Evolutionary conservation across 1,140 invertebrate genomes (phyloP), one percentile per base, ranked within the genome.

Genomic region (Orchestia grillus): DNA sequence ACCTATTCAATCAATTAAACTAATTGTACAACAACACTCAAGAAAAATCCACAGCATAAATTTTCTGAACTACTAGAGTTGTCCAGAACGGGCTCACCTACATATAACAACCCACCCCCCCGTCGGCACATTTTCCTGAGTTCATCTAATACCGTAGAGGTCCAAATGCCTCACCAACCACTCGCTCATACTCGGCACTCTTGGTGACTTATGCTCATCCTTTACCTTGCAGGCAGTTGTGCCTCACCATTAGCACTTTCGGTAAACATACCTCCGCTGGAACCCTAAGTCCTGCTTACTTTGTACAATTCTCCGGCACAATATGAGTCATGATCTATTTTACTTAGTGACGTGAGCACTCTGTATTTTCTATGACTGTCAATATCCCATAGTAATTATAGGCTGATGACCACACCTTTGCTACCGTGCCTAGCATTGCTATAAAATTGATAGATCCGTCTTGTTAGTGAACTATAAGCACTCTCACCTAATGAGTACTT

Each of bases 401-500:
- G 92, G 92, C 44, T 94, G 43, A 94, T 44, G 40, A 94, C 44
- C 92, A 94, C 92, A 94, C 92, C 92, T 15, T 19, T 94, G 92
- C 44, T 45, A 94, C 43, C 44, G 44, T 94, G 44, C 44, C 44
- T 94, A 94, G 41, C 44, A 47, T 94, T 94, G 40, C 92, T 94
- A 44, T 94, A 40, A 44, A 44, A 94, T 45, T 23, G 92, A 42
- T 94, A 94, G 92, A 94, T n/a, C 92, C 92, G 40, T 94, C 44
- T 47, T 94, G 3, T 45, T 94, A 94, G 44, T 94, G 92, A 94
- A 94, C 92, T 47, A 94, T 94, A n/a, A 94, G 92, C 92, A 94
- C 92, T 94, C 41, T n/a, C 44, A 94, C 92, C 47, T 94, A 41
- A 42, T 90, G 88, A 90, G 88, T 90, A 94, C 92, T 94, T 45